Percentiles rank a stretch among this genome's conserved stretches.
Evolutionary conservation across 2,797 vertebrate genomes (phyloP).

Genomic region (Premnoplex brunnescens): DNA sequence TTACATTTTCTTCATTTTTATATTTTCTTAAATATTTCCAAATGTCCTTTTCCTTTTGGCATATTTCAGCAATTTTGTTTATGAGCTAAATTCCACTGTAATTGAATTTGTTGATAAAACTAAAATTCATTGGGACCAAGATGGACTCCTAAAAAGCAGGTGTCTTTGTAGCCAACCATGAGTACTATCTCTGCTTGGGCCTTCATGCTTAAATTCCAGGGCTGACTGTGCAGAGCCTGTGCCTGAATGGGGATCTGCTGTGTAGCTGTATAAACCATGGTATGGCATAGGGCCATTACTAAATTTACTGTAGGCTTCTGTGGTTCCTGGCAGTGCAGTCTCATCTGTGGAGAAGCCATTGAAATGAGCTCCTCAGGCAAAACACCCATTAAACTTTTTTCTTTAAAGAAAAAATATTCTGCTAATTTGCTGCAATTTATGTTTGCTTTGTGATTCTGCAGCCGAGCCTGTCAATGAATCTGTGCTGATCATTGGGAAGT

Average conservation of each 20-base stretch:
- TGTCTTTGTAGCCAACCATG: background rate
- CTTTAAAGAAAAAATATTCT: background rate
- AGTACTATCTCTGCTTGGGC: background rate
- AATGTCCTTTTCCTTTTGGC: background rate
- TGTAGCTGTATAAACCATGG: background rate
- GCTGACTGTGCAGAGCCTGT: background rate
- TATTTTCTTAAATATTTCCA: background rate
- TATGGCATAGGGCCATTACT: background rate
- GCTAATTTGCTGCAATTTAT: constrained; percentile 48
- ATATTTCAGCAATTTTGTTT: background rate
- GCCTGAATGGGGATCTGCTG: background rate
- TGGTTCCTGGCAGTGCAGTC: background rate
- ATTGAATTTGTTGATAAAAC: background rate
- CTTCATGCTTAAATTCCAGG: background rate
- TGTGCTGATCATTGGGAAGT: constrained; percentile 28
- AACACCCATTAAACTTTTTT: constrained; percentile 36
- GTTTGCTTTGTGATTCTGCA: constrained; percentile 37
- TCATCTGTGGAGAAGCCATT: background rate
- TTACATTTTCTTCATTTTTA: background rate
- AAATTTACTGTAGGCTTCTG: constrained; percentile 10
- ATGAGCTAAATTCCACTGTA: background rate
- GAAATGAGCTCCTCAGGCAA: constrained; percentile 15
- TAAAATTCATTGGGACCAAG: background rate
- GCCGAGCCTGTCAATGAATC: background rate
- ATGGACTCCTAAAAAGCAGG: background rate